phyloP scores from a whole-genome alignment of 2,888 invertebrate species.

The Heliconius ethilla region DNA sequence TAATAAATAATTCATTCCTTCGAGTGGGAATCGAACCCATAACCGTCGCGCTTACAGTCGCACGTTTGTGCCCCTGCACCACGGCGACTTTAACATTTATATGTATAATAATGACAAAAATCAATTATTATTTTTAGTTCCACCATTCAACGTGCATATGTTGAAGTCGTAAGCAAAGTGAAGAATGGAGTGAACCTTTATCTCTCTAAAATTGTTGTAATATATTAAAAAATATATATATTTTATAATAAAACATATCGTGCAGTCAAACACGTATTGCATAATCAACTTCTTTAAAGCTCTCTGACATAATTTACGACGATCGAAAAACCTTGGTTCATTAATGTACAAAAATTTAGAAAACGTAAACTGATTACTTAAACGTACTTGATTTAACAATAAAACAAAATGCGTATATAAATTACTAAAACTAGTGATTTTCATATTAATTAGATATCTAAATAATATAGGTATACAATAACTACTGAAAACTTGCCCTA shows the following conservation, averaged over 20 bases:
- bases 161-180: too few relatives aligned
- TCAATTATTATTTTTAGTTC: too few relatives aligned
- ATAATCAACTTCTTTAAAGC: background rate
- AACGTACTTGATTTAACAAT: conserved; percentile 2
- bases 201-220: too few relatives aligned
- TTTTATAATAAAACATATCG: conserved; percentile 4
- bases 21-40: too few relatives aligned
- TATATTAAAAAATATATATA: background rate
- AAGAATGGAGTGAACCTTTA: too few relatives aligned
- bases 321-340: conserved; percentile 28
- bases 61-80: too few relatives aligned
- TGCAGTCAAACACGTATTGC: conserved; percentile 2
- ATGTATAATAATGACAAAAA: too few relatives aligned
- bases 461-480: background rate
- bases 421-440: background rate
- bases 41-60: too few relatives aligned
- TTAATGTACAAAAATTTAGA: conserved; percentile 30
- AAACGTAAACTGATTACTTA: conserved; percentile 28
- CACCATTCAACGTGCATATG: too few relatives aligned
- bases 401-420: background rate
- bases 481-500: background rate
- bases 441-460: background rate
- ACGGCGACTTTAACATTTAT: too few relatives aligned
- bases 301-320: conserved; percentile 12
- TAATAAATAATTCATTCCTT: too few relatives aligned